phyloP scores from a whole-genome alignment of 2,888 invertebrate genomes.

The Ecliptopera silaceata region DNA sequence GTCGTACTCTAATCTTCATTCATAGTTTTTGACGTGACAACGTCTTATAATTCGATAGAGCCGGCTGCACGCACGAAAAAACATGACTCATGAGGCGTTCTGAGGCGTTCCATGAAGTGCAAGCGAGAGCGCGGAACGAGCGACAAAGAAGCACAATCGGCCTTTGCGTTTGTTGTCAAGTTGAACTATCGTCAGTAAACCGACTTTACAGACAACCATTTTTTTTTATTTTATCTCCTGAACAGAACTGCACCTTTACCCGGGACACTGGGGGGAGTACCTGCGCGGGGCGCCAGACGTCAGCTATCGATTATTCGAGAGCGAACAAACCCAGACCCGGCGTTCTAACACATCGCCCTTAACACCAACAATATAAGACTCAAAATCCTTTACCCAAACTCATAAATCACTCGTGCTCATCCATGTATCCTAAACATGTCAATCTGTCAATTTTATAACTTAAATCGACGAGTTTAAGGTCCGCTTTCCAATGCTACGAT shows the following conservation, averaged over 20 bases:
- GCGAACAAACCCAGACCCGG: slow-evolving; percentile 69
- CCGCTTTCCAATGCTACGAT: slow-evolving; percentile 38
- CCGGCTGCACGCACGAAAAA: too few species aligned
- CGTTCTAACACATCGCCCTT: slow-evolving; percentile 58
- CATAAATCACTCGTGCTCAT: slow-evolving; percentile 66
- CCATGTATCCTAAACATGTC: slow-evolving; percentile 55
- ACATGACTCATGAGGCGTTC: too few species aligned
- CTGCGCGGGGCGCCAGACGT: slow-evolving; percentile 76
- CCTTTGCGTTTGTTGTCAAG: too few species aligned
- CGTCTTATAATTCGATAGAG: too few species aligned
- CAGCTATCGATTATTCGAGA: slow-evolving; percentile 82
- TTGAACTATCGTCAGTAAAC: too few species aligned
- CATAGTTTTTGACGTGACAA: too few species aligned
- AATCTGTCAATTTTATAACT: slow-evolving; percentile 52
- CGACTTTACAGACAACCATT: too few species aligned
- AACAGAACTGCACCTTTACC: slow-evolving; percentile 43
- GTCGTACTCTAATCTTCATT: too few species aligned
- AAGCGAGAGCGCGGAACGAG: too few species aligned
- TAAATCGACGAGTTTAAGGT: slow-evolving; percentile 45
- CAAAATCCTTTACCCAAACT: slow-evolving; percentile 41
- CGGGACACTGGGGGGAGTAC: slow-evolving; percentile 58
- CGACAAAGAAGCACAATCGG: too few species aligned
- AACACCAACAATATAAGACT: slow-evolving; percentile 44
- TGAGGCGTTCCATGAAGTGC: too few species aligned
- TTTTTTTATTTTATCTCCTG: too few species aligned